These are phyloP conservation scores for Podocnemis expansa DNA, from an alignment of 2,113 vertebrate genomes.

Conservation along the genomic window DNA sequence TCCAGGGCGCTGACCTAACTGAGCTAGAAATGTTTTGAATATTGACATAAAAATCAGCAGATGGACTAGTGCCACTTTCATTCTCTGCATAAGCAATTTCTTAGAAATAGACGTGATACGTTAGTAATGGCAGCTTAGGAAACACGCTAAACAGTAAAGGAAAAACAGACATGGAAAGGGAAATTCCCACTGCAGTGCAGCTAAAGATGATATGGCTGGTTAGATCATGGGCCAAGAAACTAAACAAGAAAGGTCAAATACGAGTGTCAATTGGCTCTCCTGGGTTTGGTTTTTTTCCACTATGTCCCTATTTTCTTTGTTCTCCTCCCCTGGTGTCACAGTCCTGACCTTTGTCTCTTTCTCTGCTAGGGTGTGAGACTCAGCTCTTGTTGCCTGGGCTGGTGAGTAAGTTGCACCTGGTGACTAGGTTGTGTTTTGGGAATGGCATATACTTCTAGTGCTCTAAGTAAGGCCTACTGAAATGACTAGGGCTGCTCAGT, in stretches of 20 bases:
- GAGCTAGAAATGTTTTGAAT: not conserved
- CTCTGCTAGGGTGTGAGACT: not conserved
- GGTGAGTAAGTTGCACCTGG: not conserved
- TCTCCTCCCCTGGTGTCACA: not conserved
- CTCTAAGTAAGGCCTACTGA: not conserved
- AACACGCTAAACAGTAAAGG: rapidly evolving
- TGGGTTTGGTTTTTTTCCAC: not conserved
- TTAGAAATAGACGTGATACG: not conserved
- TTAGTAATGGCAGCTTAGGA: not conserved
- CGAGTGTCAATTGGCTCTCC: too few species aligned
- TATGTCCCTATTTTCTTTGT: not conserved
- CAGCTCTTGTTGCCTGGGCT: not conserved
- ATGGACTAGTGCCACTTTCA: not conserved
- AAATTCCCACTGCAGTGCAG: not conserved
- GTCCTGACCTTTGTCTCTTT: not conserved
- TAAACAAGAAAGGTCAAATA: too few species aligned
- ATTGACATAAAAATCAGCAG: not conserved
- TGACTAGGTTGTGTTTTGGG: not conserved
- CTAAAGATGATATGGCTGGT: not conserved
- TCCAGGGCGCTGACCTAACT: not conserved
- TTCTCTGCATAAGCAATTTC: not conserved
- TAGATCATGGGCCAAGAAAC: not conserved
- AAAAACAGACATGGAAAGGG: not conserved
- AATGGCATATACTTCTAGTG: not conserved
- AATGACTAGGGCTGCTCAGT: not conserved